phyloP scores from a whole-genome alignment of 2,888 invertebrate genomes.

The Pterostichus madidus region DNA sequence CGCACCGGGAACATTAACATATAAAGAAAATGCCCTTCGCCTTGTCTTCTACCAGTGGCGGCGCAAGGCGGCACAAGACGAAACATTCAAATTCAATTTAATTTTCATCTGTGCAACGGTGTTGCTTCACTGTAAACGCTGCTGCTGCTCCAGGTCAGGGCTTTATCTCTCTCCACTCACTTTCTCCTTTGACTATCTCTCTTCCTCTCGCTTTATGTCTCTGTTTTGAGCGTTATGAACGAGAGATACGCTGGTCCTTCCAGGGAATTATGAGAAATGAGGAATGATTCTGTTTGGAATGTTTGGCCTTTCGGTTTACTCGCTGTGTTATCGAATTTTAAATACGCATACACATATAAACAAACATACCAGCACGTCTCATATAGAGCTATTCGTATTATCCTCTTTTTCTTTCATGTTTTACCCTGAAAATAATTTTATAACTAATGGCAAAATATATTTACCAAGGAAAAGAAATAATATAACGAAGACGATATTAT shows the following conservation, averaged over 20 bases:
- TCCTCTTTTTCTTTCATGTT: too few species aligned
- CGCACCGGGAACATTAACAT: constrained; percentile 60
- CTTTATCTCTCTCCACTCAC: constrained; percentile 8
- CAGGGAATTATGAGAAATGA: not conserved
- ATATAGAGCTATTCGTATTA: too few species aligned
- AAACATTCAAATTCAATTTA: constrained; percentile 66
- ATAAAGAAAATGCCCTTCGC: constrained; percentile 56
- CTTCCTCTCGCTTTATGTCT: not conserved
- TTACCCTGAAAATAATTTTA: too few species aligned
- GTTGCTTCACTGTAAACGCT: constrained; percentile 39
- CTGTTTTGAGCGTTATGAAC: not conserved
- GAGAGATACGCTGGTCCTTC: not conserved
- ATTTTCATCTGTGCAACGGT: constrained; percentile 56
- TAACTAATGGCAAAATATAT: too few species aligned
- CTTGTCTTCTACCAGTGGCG: not conserved
- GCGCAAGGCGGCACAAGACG: constrained; percentile 9
- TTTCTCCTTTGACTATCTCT: constrained; percentile 12
- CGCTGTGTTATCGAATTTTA: too few species aligned
- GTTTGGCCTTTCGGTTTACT: constrained; percentile 15
- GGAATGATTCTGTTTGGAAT: constrained; percentile 25
- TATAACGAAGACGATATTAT: too few species aligned
- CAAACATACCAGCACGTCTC: too few species aligned
- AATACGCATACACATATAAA: too few species aligned
- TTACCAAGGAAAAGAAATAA: too few species aligned
- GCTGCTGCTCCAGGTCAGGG: constrained; percentile 31